Evolutionary conservation across 2,113 vertebrate genomes (phyloP).

Genomic region (Calonectris borealis): DNA sequence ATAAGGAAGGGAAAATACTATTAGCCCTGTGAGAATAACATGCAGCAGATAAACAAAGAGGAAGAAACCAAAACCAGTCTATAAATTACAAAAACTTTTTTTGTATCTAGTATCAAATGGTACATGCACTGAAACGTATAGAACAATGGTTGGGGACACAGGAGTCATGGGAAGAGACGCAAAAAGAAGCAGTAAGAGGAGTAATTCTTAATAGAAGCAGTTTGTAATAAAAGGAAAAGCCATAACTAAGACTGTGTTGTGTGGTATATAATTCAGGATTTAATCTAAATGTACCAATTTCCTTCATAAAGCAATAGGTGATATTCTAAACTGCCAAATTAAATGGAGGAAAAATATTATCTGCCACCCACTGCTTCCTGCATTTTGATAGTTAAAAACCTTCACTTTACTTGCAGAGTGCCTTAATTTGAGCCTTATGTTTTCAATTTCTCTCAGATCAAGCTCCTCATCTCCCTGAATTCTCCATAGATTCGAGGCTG

Average conservation of each 20-base stretch:
- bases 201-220: neutral
- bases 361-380: constrained; percentile 47
- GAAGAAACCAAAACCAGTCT: neutral
- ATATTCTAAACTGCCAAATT: constrained; percentile 48
- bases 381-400: constrained; percentile 47
- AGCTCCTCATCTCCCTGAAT: constrained; percentile 27
- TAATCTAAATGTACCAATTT: constrained; percentile 18
- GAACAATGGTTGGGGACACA: neutral
- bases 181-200: neutral
- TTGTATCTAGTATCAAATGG: neutral
- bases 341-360: constrained; percentile 49
- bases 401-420: constrained; percentile 35
- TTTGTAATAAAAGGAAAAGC: neutral
- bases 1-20: neutral
- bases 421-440: constrained; percentile 45
- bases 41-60: neutral
- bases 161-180: neutral
- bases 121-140: neutral
- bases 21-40: neutral
- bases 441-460: constrained; percentile 50
- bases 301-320: constrained; percentile 29
- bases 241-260: neutral
- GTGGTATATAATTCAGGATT: neutral
- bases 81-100: neutral
- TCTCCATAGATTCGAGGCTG: constrained; percentile 16